Evolutionary conservation across 2,888 invertebrate species (phyloP).

Genomic region (Drosophila pegasa): DNA sequence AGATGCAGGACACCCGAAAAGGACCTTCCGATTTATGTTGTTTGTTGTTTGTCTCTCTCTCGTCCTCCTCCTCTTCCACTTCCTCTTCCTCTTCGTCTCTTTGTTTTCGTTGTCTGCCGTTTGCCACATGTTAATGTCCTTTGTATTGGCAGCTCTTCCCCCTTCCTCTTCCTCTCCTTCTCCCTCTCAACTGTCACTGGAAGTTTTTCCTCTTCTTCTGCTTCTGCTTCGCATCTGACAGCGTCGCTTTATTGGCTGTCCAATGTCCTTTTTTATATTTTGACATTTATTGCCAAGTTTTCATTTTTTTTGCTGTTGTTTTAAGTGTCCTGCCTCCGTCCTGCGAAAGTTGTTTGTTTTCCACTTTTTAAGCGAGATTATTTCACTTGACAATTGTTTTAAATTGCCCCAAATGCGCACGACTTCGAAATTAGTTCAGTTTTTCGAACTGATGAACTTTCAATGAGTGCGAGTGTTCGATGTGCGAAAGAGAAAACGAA

Average conservation of each 20-base stretch:
- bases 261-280: constrained; percentile 47
- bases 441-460: too few species aligned
- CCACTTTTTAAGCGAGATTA: constrained; percentile 22
- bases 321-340: constrained; percentile 2
- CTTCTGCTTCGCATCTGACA: constrained; percentile 62
- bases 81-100: background rate
- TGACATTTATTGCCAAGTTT: constrained; percentile 73
- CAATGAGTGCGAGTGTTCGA: too few species aligned
- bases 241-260: constrained; percentile 61
- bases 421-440: constrained; percentile 1
- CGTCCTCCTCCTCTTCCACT: background rate
- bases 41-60: constrained; percentile 48
- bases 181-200: constrained; percentile 58
- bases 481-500: background rate
- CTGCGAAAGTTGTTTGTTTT: constrained; percentile 36
- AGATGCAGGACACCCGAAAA: constrained; percentile 29
- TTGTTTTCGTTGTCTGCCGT: constrained; percentile 30
- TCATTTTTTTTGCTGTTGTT: constrained; percentile 28
- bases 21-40: constrained; percentile 49
- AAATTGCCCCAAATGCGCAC: background rate
- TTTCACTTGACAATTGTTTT: constrained; percentile 13
- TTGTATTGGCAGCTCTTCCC: constrained; percentile 47
- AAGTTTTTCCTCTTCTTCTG: constrained; percentile 49
- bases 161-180: constrained; percentile 8
- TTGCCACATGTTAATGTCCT: constrained; percentile 71